Evolutionary conservation across 2,888 invertebrate species (phyloP).

Genomic region (Caenorhabditis angaria): DNA sequence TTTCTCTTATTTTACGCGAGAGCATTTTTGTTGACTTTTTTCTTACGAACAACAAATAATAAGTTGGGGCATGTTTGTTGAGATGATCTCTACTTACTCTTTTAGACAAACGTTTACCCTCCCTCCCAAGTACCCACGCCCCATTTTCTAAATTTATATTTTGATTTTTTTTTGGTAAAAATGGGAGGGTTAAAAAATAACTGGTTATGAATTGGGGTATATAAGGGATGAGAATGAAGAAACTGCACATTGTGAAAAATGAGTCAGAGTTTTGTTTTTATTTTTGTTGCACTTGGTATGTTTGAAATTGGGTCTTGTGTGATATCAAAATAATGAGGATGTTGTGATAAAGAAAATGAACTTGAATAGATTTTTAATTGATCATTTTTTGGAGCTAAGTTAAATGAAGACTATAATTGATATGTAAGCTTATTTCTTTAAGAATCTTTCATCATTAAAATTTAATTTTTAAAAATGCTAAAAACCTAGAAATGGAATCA

Average conservation of each 20-base stretch:
- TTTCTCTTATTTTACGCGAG: background rate
- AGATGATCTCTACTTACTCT: slow-evolving; percentile 39
- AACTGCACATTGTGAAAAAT: background rate
- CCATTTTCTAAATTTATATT: background rate
- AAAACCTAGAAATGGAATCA: too few species aligned
- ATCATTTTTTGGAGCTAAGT: too few species aligned
- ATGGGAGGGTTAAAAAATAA: background rate
- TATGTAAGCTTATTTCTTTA: too few species aligned
- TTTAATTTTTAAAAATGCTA: too few species aligned
- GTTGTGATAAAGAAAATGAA: too few species aligned
- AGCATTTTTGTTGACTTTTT: slow-evolving; percentile 3
- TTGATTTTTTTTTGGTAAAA: too few species aligned
- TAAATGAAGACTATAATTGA: too few species aligned
- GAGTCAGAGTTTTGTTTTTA: background rate
- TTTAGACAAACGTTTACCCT: slow-evolving; percentile 2
- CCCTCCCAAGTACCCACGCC: background rate
- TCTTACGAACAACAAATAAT: slow-evolving; percentile 40
- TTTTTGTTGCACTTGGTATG: background rate
- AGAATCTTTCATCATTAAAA: too few species aligned
- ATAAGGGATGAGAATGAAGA: background rate
- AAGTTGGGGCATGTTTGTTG: slow-evolving; percentile 33
- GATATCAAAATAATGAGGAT: too few species aligned
- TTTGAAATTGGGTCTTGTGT: too few species aligned
- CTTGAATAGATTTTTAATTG: too few species aligned
- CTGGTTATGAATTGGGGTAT: background rate